Evolutionary conservation across 53 echinoderm and acorn worm species (phyloP).

Genomic region (Actinopyga echinites): DNA sequence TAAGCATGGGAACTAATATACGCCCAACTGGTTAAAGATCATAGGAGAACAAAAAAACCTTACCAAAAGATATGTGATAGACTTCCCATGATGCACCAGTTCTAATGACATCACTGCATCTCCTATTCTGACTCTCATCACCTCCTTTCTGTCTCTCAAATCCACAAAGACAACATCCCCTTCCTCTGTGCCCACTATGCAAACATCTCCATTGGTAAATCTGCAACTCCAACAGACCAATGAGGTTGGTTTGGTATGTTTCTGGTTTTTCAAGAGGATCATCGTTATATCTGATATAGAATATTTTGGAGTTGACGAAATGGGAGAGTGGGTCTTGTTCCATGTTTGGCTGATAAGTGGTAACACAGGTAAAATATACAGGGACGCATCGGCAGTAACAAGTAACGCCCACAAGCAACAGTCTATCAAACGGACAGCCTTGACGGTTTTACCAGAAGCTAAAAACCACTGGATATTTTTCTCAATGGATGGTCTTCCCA

Average conservation of each 20-base stretch:
- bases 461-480: conserved; percentile 30
- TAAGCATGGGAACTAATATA: no score
- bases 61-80: conserved; percentile 75
- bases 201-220: conserved; percentile 55
- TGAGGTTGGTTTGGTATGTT: conserved; percentile 43
- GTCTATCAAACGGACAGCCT: not conserved
- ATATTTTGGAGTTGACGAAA: not conserved
- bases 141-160: conserved; percentile 57
- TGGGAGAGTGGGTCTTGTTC: not conserved
- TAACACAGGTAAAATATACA: conserved; percentile 30
- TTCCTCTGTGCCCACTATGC: conserved; percentile 69
- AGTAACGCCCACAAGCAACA: conserved; percentile 16
- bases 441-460: not conserved
- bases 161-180: conserved; percentile 85
- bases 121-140: conserved; percentile 58
- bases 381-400: conserved; percentile 18
- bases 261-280: conserved; percentile 11
- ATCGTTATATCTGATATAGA: not conserved
- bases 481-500: not conserved
- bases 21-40: no score
- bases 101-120: conserved; percentile 68
- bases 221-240: conserved; percentile 65
- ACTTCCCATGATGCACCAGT: conserved; percentile 64
- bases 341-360: not conserved
- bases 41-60: not conserved